Percentiles rank a stretch among this genome's conserved stretches.
Conservation (phyloP, 2,797 vertebrate genomes). For the Alosa sapidissima region DNA sequence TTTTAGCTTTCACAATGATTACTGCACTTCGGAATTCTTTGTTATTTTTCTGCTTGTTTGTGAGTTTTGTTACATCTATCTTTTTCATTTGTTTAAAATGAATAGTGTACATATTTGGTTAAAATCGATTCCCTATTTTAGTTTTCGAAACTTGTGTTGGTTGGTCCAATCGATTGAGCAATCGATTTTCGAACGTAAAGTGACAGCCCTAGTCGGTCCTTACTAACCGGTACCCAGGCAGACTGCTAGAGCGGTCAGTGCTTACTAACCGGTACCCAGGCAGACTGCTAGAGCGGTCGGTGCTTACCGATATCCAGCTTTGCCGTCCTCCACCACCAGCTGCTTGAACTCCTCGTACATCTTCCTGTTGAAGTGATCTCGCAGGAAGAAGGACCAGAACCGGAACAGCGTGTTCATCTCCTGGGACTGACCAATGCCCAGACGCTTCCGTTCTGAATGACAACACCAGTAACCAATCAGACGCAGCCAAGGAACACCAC, state of each 20-base stretch:
- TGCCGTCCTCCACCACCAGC: conserved; percentile 94
- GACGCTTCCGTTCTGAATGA: conserved; percentile 88
- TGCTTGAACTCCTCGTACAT: conserved; percentile 99
- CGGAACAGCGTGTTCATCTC: conserved; percentile 99
- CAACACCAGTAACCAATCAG: neutral
- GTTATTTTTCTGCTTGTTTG: no score
- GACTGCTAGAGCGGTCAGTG: neutral
- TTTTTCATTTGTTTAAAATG: no score
- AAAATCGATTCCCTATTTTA: no score
- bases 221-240: no score
- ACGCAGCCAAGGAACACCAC: neutral
- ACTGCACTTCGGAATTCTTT: no score
- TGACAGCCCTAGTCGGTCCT: no score
- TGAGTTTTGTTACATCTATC: no score
- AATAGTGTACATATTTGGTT: no score
- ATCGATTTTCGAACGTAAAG: no score
- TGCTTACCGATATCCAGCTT: conserved; percentile 91
- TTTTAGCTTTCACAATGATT: no score
- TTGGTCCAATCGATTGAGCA: no score
- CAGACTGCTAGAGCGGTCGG: neutral
- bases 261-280: conserved; percentile 71
- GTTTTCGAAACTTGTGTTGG: no score
- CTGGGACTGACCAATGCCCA: conserved; percentile 97
- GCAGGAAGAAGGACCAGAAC: conserved; percentile 99
- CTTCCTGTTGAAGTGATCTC: conserved; percentile 98